phyloP scores from a whole-genome alignment of 2,797 vertebrate species.

The Echeneis naucrates region DNA sequence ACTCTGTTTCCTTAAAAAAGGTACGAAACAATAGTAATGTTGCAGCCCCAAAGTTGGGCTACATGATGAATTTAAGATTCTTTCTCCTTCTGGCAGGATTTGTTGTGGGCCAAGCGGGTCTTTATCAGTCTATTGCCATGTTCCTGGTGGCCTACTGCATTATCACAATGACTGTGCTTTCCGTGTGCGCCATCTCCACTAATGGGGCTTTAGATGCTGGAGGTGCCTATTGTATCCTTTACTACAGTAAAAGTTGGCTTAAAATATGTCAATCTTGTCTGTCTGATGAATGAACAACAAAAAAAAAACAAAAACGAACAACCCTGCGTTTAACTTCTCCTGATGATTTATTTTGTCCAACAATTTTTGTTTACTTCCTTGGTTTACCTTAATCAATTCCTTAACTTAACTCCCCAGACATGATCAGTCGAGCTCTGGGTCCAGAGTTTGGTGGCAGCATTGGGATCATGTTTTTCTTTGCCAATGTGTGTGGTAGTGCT shows the following conservation, averaged over 20 bases:
- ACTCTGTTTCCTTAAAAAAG: background rate
- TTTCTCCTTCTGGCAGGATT: slow-evolving; percentile 74
- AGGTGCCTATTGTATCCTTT: slow-evolving; percentile 93
- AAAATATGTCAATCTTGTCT: background rate
- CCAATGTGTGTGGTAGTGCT: slow-evolving; percentile 87
- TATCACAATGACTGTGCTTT: slow-evolving; percentile 94
- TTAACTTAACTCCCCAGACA: slow-evolving; percentile 75
- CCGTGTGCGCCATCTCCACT: slow-evolving; percentile 92
- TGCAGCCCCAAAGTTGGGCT: background rate
- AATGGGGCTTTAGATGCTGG: slow-evolving; percentile 92
- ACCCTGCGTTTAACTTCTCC: background rate
- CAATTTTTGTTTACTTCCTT: too few relatives aligned
- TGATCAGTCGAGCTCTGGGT: slow-evolving; percentile 90
- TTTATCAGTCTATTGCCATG: slow-evolving; percentile 89
- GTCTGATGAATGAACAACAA: background rate
- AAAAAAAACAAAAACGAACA: background rate
- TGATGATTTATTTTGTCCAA: background rate
- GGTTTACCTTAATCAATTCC: slow-evolving; percentile 8
- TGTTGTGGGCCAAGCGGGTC: slow-evolving; percentile 90
- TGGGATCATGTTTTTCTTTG: slow-evolving; percentile 90
- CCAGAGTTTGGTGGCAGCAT: slow-evolving; percentile 91
- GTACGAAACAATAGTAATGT: background rate
- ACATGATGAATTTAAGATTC: background rate
- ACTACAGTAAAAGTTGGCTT: slow-evolving; percentile 30
- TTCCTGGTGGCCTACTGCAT: slow-evolving; percentile 91